Evolutionary conservation across 1,140 invertebrate species (phyloP).

Genomic region (Leptoteleia sp.): DNA sequence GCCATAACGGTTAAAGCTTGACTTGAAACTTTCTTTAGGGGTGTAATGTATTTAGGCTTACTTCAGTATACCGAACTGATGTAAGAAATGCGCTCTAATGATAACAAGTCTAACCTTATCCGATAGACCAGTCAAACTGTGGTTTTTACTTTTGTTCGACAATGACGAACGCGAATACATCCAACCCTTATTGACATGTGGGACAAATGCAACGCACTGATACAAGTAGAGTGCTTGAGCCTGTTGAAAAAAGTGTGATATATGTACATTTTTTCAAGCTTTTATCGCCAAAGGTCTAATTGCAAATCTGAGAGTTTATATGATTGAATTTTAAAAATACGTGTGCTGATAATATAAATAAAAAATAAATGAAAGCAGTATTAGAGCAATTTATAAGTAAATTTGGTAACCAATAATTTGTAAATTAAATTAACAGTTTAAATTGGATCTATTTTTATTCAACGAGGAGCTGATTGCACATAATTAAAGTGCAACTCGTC

Average conservation of each 20-base stretch:
- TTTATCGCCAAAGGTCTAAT: constrained; percentile 66
- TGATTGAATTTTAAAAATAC: constrained; percentile 11
- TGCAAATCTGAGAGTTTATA: constrained; percentile 52
- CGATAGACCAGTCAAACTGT: constrained; percentile 1
- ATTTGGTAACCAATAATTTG: constrained; percentile 16
- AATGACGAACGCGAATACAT: constrained; percentile 17
- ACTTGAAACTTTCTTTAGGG: constrained; percentile 9
- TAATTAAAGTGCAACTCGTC: constrained; percentile 16
- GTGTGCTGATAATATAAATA: constrained; percentile 5
- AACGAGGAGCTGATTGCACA: constrained; percentile 23
- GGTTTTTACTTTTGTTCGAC: constrained; percentile 11
- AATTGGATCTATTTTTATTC: constrained; percentile 18
- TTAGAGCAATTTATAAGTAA: constrained; percentile 25
- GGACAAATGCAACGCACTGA: constrained; percentile 27
- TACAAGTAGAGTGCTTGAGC: constrained; percentile 41
- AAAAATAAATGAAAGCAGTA: constrained; percentile 20
- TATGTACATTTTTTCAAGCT: constrained; percentile 59
- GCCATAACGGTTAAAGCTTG: constrained; percentile 39
- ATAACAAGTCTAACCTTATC: constrained; percentile 17
- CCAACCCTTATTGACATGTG: constrained; percentile 11
- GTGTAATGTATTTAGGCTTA: constrained; percentile 1
- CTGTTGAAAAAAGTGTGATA: constrained; percentile 66
- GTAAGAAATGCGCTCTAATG: constrained; percentile 22
- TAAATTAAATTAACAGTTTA: constrained; percentile 4
- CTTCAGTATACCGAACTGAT: not conserved